Evolutionary conservation across 2,888 invertebrate species (phyloP).

Genomic region (Pammene aurita): DNA sequence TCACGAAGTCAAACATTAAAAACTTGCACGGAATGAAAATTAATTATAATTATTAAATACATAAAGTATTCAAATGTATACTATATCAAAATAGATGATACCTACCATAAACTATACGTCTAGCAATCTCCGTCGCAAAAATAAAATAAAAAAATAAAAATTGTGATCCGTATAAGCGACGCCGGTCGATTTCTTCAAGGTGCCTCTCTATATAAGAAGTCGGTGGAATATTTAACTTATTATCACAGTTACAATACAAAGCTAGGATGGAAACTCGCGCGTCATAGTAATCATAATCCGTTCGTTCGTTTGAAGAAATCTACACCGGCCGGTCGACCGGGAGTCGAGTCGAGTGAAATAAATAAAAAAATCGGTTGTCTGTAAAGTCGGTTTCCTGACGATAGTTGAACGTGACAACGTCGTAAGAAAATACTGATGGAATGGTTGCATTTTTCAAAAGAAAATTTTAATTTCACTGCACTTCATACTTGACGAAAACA

Average conservation of each 20-base stretch:
- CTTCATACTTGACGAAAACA: too few relatives aligned
- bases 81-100: constrained; percentile 71
- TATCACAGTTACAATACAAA: constrained; percentile 78
- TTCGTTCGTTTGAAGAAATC: constrained; percentile 79
- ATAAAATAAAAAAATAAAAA: constrained; percentile 68
- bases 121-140: constrained; percentile 75
- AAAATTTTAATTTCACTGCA: too few relatives aligned
- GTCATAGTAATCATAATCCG: constrained; percentile 51
- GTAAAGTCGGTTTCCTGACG: too few relatives aligned
- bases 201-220: constrained; percentile 47
- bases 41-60: constrained; percentile 63
- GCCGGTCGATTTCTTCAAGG: constrained; percentile 77
- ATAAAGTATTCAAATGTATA: constrained; percentile 76
- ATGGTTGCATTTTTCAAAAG: too few relatives aligned
- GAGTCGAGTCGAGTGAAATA: constrained; percentile 46
- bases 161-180: constrained; percentile 75
- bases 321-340: constrained; percentile 62
- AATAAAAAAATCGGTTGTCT: too few relatives aligned
- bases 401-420: too few relatives aligned
- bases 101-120: constrained; percentile 54
- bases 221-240: constrained; percentile 58
- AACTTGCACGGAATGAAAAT: constrained; percentile 80
- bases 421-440: too few relatives aligned
- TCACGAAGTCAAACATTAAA: constrained; percentile 53
- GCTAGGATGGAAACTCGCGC: constrained; percentile 73